phyloP scores from a whole-genome alignment of 2,797 vertebrate species.

The Hyperoplus immaculatus region DNA sequence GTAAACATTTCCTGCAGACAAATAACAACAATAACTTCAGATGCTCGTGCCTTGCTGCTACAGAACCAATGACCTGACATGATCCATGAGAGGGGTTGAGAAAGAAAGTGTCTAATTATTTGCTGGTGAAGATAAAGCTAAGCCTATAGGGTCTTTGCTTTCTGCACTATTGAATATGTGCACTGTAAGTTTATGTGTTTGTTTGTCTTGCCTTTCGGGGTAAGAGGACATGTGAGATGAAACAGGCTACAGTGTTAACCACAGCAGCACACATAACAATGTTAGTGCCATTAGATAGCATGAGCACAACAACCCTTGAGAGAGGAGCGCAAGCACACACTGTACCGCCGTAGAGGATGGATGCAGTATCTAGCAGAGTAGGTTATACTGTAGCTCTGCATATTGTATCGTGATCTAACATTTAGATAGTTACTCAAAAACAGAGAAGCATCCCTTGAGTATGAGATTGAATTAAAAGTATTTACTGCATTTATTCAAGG shows the following conservation, averaged over 20 bases:
- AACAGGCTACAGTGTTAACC: constrained; percentile 40
- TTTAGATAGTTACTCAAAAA: constrained; percentile 47
- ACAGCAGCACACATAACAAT: constrained; percentile 44
- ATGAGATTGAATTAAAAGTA: constrained; percentile 65
- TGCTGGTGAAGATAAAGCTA: constrained; percentile 20
- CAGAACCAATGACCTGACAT: constrained; percentile 44
- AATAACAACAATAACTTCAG: constrained; percentile 40
- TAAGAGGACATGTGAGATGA: constrained; percentile 42
- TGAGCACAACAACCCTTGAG: constrained; percentile 49
- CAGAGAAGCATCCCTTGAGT: constrained; percentile 47
- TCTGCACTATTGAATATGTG: constrained; percentile 7
- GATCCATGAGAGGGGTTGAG: constrained; percentile 22
- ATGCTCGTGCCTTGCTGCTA: constrained; percentile 43
- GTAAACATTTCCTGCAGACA: constrained; percentile 49
- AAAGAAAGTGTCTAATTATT: constrained; percentile 42
- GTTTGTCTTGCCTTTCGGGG: constrained; percentile 30
- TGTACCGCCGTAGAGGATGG: constrained; percentile 35
- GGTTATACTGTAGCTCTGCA: constrained; percentile 32
- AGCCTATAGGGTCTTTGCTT: constrained; percentile 16
- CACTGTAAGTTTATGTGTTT: constrained; percentile 14
- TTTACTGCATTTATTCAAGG: constrained; percentile 61
- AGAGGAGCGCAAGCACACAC: constrained; percentile 36
- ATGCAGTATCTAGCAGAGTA: constrained; percentile 4
- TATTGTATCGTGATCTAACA: constrained; percentile 45
- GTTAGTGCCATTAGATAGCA: constrained; percentile 47